Conservation (phyloP, 37 sponge, comb jelly and placozoan genomes). For the Cladorhizidae sp. region DNA sequence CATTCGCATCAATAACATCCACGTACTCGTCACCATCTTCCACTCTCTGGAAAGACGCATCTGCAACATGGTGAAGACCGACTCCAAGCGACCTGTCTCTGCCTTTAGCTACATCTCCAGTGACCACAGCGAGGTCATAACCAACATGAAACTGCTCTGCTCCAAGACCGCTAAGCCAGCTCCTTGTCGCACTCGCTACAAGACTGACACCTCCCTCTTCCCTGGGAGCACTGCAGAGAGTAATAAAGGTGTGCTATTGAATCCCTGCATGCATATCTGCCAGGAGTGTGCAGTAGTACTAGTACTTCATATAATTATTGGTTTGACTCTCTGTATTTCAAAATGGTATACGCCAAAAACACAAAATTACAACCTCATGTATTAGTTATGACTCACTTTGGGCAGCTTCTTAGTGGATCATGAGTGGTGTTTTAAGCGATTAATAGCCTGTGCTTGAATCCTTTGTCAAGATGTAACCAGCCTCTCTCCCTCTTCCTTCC, state of each 20-base stretch:
- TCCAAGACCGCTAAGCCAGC: background rate
- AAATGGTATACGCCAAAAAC: too few species aligned
- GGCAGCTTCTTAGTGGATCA: too few species aligned
- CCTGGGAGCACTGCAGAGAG: background rate
- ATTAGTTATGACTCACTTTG: too few species aligned
- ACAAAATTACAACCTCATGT: too few species aligned
- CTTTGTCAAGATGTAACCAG: too few species aligned
- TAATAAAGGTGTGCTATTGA: background rate
- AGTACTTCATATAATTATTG: too few species aligned
- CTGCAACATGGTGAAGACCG: conserved; percentile 10
- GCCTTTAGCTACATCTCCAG: conserved; percentile 55
- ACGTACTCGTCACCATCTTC: conserved; percentile 45
- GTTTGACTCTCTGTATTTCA: background rate
- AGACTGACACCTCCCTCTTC: background rate
- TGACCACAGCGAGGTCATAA: conserved; percentile 10
- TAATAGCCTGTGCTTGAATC: too few species aligned
- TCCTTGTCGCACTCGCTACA: background rate
- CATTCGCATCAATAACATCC: conserved; percentile 73
- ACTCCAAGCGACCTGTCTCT: background rate
- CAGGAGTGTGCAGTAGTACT: too few species aligned
- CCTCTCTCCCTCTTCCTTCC: too few species aligned
- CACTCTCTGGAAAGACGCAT: conserved; percentile 56
- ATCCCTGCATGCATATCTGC: too few species aligned
- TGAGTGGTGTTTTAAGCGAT: too few species aligned
- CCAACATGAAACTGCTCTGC: too few species aligned